phyloP scores from a whole-genome alignment of 2,797 vertebrate genomes.

The Darevskia nairensis region DNA sequence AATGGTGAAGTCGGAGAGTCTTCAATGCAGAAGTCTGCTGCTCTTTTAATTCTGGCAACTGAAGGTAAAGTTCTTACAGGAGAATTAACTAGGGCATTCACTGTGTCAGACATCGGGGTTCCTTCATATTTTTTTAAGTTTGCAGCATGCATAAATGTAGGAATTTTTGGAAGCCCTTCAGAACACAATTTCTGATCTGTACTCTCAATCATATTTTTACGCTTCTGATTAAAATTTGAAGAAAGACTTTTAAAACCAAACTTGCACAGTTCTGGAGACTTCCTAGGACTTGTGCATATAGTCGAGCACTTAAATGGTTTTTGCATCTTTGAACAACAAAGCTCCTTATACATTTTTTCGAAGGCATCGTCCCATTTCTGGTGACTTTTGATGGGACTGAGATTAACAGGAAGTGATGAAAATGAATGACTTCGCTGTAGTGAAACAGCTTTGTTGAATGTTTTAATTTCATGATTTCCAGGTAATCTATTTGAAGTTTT shows the following conservation, averaged over 20 bases:
- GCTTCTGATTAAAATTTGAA: fast-evolving
- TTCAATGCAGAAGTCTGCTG: constrained; percentile 35
- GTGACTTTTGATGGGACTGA: constrained; percentile 8
- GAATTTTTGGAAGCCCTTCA: constrained; percentile 16
- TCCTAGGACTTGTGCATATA: constrained; percentile 13
- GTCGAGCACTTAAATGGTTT: constrained; percentile 16
- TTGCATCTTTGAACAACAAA: constrained; percentile 23
- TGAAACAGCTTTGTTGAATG: background rate
- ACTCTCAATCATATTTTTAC: constrained; percentile 23
- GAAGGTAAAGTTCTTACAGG: constrained; percentile 47
- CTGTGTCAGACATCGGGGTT: constrained; percentile 61
- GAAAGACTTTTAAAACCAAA: background rate
- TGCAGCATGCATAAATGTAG: constrained; percentile 45
- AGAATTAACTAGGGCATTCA: constrained; percentile 72
- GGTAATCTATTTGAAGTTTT: background rate
- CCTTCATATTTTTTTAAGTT: constrained; percentile 51
- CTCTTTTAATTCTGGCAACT: constrained; percentile 58
- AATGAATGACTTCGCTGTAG: constrained; percentile 10
- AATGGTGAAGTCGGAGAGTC: constrained; percentile 48
- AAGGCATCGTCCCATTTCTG: constrained; percentile 44
- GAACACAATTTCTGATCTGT: constrained; percentile 35
- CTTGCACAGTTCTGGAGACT: background rate
- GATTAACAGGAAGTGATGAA: constrained; percentile 21
- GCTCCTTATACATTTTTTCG: constrained; percentile 60
- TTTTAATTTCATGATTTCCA: constrained; percentile 15